Percentiles rank a stretch among this genome's conserved stretches.
These are phyloP conservation scores for Delphinus delphis DNA, from an alignment of 2,113 vertebrate genomes.

Conservation along the genomic window DNA sequence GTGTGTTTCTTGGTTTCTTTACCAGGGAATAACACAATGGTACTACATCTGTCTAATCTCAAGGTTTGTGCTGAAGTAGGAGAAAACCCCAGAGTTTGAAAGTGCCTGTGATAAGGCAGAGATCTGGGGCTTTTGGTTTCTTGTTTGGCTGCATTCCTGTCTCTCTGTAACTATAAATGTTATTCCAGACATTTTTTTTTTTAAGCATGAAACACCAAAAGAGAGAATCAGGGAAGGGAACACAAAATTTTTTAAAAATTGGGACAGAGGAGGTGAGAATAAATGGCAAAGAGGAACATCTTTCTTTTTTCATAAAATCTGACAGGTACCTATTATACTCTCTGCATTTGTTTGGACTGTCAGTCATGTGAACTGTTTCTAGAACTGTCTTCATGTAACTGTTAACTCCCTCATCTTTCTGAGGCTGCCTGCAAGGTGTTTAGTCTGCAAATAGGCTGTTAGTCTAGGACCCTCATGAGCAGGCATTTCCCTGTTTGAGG, in stretches of 20 bases:
- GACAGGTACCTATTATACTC: neutral
- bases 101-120: conserved; percentile 18
- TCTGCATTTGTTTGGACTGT: neutral
- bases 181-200: neutral
- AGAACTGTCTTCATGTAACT: neutral
- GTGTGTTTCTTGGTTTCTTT: neutral
- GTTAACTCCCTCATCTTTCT: neutral
- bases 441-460: neutral
- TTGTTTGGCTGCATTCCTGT: conserved; percentile 24
- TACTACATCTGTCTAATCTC: neutral
- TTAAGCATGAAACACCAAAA: neutral
- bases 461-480: neutral
- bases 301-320: neutral
- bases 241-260: neutral
- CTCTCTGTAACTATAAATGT: neutral
- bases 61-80: neutral
- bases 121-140: conserved; percentile 30
- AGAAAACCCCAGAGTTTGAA: neutral
- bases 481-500: neutral
- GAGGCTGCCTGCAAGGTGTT: neutral
- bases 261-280: neutral
- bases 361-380: neutral
- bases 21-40: neutral
- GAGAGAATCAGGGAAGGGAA: neutral
- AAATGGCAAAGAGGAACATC: neutral